Conservation (phyloP, 1,140 invertebrate genomes). For the Proctacanthus coquilletti region DNA sequence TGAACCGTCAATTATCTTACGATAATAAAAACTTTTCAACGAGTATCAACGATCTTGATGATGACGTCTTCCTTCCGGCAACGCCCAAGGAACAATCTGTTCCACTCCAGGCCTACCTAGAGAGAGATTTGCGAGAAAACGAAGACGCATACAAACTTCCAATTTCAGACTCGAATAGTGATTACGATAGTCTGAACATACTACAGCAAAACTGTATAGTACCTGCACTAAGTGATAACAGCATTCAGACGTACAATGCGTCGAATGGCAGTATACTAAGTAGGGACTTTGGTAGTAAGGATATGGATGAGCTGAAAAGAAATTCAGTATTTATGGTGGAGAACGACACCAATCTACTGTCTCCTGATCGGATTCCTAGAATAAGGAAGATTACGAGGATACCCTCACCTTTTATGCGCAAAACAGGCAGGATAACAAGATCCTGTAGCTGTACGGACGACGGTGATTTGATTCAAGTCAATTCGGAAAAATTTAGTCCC, state of each 20-base stretch:
- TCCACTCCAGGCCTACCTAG: too few species aligned
- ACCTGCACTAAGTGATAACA: slow-evolving; percentile 12
- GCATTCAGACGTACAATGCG: slow-evolving; percentile 11
- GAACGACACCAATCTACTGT: slow-evolving; percentile 12
- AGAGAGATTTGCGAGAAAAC: slow-evolving; percentile 24
- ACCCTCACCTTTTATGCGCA: slow-evolving; percentile 5
- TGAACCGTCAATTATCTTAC: neutral
- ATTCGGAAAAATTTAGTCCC: slow-evolving; percentile 18
- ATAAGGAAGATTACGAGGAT: slow-evolving; percentile 4
- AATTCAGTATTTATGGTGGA: slow-evolving; percentile 19
- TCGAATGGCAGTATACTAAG: neutral
- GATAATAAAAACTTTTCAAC: slow-evolving; percentile 1
- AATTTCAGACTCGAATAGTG: slow-evolving; percentile 11
- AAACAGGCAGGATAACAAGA: slow-evolving; percentile 14
- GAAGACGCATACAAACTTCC: slow-evolving; percentile 16
- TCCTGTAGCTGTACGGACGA: slow-evolving; percentile 17
- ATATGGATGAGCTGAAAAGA: too few species aligned
- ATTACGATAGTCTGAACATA: slow-evolving; percentile 13
- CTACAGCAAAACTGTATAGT: slow-evolving; percentile 7
- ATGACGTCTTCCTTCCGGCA: slow-evolving; percentile 21
- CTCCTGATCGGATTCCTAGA: slow-evolving; percentile 7
- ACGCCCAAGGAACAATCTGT: slow-evolving; percentile 5
- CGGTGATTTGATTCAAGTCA: neutral
- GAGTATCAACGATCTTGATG: slow-evolving; percentile 7
- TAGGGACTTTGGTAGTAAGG: neutral